A percentile compares a stretch with the other conserved stretches of the same genome.
phyloP scores from a whole-genome alignment of 2,113 vertebrate species.

The Albula goreensis region DNA sequence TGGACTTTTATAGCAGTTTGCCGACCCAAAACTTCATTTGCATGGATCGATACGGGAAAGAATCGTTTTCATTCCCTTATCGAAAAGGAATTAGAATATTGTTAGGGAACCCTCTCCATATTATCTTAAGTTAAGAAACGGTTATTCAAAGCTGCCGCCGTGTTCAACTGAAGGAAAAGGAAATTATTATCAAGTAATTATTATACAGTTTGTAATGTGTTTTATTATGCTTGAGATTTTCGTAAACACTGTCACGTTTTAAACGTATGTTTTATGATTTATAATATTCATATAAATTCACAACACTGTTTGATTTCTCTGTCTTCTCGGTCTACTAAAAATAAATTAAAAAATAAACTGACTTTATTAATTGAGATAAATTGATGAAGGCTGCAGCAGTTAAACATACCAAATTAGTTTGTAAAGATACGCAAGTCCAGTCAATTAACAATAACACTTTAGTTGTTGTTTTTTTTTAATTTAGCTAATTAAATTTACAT shows the following conservation, averaged over 20 bases:
- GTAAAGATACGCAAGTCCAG: not conserved
- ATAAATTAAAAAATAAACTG: no score
- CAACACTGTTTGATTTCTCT: no score
- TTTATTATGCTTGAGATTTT: no score
- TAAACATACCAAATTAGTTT: not conserved
- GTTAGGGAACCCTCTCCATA: slow-evolving; percentile 41
- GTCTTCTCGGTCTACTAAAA: no score
- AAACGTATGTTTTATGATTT: no score
- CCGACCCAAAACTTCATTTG: slow-evolving; percentile 42
- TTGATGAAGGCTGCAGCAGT: no score
- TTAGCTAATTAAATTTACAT: not conserved
- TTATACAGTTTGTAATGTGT: not conserved
- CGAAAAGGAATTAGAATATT: not conserved
- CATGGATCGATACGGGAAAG: slow-evolving; percentile 23
- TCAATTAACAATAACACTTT: not conserved
- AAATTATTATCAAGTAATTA: not conserved
- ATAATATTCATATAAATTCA: no score
- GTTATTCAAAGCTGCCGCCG: slow-evolving; percentile 25
- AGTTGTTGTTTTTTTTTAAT: not conserved
- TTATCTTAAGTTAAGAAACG: slow-evolving; percentile 27
- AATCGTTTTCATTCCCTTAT: not conserved
- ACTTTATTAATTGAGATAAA: no score
- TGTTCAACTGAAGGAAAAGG: slow-evolving; percentile 10
- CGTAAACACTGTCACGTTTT: no score
- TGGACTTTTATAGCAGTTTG: slow-evolving; percentile 11